Evolutionary conservation across 2,888 invertebrate genomes (phyloP).

Genomic region (Protophormia terraenovae): DNA sequence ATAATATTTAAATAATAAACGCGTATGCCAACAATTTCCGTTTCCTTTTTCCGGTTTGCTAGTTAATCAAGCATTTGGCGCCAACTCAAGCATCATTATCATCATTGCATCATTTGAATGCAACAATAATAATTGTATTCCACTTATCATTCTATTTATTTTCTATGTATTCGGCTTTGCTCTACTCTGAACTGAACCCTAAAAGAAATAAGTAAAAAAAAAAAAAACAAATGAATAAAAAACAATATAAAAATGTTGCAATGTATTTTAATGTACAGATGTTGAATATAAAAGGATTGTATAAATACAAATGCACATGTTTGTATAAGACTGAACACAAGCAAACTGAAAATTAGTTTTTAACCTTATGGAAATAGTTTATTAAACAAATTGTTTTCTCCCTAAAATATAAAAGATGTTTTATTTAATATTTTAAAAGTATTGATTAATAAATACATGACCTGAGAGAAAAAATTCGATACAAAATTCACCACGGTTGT

Average conservation of each 20-base stretch:
- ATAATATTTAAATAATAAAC: constrained; percentile 60
- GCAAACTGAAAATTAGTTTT: too few species aligned
- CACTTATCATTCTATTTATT: neutral
- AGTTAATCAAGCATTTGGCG: constrained; percentile 70
- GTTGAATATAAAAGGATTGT: constrained; percentile 40
- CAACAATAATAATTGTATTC: constrained; percentile 56
- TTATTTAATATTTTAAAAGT: too few species aligned
- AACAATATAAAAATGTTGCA: constrained; percentile 18
- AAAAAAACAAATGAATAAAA: neutral
- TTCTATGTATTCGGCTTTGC: neutral
- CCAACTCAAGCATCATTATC: constrained; percentile 64
- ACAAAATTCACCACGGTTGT: too few species aligned
- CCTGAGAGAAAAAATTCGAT: too few species aligned
- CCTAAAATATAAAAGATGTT: too few species aligned
- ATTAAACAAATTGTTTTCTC: too few species aligned
- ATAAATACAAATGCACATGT: neutral
- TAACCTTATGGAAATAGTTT: too few species aligned
- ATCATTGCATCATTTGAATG: constrained; percentile 61
- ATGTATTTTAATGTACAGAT: constrained; percentile 38
- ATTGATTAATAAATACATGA: too few species aligned
- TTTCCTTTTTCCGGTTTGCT: constrained; percentile 68
- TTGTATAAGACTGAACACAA: neutral
- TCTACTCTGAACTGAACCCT: constrained; percentile 21
- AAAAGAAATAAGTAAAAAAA: neutral
- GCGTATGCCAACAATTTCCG: constrained; percentile 70